Conservation (phyloP, 2,888 invertebrate genomes). For the Sicus ferrugineus region DNA sequence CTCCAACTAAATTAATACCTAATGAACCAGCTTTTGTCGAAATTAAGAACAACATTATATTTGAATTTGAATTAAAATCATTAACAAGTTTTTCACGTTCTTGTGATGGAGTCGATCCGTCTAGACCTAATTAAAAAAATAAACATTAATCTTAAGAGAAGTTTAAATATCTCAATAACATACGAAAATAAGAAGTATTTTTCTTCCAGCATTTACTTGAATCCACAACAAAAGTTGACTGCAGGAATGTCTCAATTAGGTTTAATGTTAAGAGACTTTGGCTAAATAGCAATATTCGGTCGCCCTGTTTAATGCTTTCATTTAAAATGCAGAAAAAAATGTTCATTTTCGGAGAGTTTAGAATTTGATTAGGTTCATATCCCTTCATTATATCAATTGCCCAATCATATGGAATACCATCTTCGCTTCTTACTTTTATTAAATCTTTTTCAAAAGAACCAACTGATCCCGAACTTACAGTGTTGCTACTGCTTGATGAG, state of each 20-base stretch:
- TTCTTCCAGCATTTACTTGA: slow-evolving; percentile 81
- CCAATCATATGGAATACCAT: slow-evolving; percentile 90
- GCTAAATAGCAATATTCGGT: slow-evolving; percentile 93
- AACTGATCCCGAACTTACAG: not conserved
- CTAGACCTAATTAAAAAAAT: slow-evolving; percentile 73
- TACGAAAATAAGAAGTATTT: slow-evolving; percentile 89
- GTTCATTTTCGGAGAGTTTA: slow-evolving; percentile 95
- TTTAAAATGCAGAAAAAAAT: slow-evolving; percentile 90
- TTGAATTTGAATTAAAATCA: slow-evolving; percentile 90
- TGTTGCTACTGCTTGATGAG: slow-evolving; percentile 3
- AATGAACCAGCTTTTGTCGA: slow-evolving; percentile 96
- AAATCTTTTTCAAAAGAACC: slow-evolving; percentile 66
- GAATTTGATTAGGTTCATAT: slow-evolving; percentile 87
- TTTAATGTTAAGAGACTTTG: slow-evolving; percentile 95
- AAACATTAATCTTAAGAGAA: slow-evolving; percentile 9
- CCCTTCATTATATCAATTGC: slow-evolving; percentile 82
- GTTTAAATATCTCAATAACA: slow-evolving; percentile 66
- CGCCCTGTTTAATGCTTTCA: slow-evolving; percentile 85
- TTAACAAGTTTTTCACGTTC: slow-evolving; percentile 96
- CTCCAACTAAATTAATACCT: slow-evolving; percentile 97
- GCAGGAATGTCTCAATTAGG: slow-evolving; percentile 92
- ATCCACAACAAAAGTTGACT: slow-evolving; percentile 74
- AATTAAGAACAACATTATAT: slow-evolving; percentile 90
- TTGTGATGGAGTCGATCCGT: slow-evolving; percentile 92
- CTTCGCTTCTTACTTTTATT: slow-evolving; percentile 69